Conservation (phyloP, 2,113 vertebrate genomes). For the Ammodytes dubius region DNA sequence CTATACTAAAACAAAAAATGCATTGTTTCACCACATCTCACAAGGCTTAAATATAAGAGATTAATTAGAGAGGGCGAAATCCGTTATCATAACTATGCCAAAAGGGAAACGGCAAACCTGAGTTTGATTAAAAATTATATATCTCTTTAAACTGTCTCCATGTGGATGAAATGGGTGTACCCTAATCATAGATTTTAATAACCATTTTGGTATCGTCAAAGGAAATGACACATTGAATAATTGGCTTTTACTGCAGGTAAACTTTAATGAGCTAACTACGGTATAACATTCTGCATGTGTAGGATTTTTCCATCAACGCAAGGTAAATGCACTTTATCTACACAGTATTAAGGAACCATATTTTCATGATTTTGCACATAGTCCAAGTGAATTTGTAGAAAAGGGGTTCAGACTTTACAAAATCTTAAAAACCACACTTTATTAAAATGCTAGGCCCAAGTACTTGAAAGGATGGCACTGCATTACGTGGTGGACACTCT, state of each 20-base stretch:
- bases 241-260: neutral
- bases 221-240: neutral
- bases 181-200: neutral
- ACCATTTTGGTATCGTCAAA: neutral
- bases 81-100: too few species aligned
- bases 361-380: conserved; percentile 7
- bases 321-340: neutral
- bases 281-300: neutral
- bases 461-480: conserved; percentile 18
- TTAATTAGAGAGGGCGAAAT: neutral
- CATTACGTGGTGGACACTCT: conserved; percentile 44
- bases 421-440: conserved; percentile 32
- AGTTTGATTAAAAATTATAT: conserved; percentile 1
- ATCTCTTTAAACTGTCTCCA: neutral
- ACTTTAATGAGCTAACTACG: neutral
- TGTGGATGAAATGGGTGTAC: neutral
- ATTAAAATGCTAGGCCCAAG: conserved; percentile 35
- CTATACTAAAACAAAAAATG: neutral
- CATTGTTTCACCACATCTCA: neutral
- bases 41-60: neutral
- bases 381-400: conserved; percentile 16
- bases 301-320: neutral
- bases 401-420: conserved; percentile 20
- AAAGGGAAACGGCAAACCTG: too few species aligned
- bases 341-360: neutral